Base-by-base conservation (phyloP, 2,113 vertebrate species). In the Ameiurus melas region DNA sequence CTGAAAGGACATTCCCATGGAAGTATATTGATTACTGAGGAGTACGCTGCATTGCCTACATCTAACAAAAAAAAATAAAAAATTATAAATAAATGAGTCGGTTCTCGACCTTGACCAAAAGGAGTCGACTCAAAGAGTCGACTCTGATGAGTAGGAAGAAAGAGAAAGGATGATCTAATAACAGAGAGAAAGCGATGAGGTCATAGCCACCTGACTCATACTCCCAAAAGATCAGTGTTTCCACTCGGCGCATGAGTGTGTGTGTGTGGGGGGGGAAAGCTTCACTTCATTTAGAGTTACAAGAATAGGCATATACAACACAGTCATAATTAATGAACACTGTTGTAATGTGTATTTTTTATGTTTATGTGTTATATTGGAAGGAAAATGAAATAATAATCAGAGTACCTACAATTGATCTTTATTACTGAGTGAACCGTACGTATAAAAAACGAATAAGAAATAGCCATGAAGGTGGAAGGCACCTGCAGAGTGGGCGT, bases 161-260 rank as follows among this genome's bases (percentile, higher is more conserved):
- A 80, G n/a, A 81, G 64, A 82, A 80, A 58, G 86, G 81, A 92
- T 95, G 95, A 96, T 94, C 94, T 94, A 94, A 96, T 94, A 91
- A 91, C 93, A 90, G 85, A 92, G 94, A 94, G 86, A 95, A 94
- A 95, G 93, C 87, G 88, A 95, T 96, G 95, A 96, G 93, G 94
- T 95, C 95, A 96, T 95, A 87, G 64, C 91, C 85, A 94, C 92
- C 95, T 95, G 95, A 95, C 94, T 96, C 95, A 94, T 94, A 93
- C 93, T 94, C 94, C 94, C 94, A 92, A 90, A 90, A 93, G 94
- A 94, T 91, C 89, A 93, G 90, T 92, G 90, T 92, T 93, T 92
- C 92, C 91, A 88, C 86, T 90, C 85, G 64, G 71, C 7, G 51
- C 70, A 66, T 83, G 10, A 51, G 58, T 36, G 36, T 36, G 36